phyloP scores from a whole-genome alignment of 37 sponge, comb jelly and placozoan genomes.

The Theonella swinhoei region DNA sequence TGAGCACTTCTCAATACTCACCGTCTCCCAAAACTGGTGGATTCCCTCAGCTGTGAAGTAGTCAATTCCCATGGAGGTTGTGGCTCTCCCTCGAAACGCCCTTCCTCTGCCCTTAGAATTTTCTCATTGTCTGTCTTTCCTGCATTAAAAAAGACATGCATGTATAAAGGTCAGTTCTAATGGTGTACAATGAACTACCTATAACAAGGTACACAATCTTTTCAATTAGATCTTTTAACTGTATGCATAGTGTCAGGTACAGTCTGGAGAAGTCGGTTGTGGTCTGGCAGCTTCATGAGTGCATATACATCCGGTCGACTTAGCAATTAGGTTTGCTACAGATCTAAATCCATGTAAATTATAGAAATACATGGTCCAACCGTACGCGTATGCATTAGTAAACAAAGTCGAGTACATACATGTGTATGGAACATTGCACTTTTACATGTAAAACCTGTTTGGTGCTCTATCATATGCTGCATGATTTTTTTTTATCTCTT shows the following conservation, averaged over 20 bases:
- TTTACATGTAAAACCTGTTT: neutral
- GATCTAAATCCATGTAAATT: neutral
- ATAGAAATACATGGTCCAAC: neutral
- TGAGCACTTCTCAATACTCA: slow-evolving; percentile 2
- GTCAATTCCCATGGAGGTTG: too few species aligned
- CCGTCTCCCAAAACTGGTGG: slow-evolving; percentile 8
- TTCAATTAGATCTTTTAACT: slow-evolving; percentile 27
- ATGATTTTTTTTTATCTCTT: neutral
- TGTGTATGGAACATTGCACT: too few species aligned
- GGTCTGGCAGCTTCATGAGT: slow-evolving; percentile 17
- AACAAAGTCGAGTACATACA: too few species aligned
- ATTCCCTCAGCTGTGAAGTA: too few species aligned
- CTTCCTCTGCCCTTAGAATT: neutral
- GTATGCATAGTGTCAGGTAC: slow-evolving; percentile 40
- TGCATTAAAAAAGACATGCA: neutral
- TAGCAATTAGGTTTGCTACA: neutral
- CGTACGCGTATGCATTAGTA: too few species aligned
- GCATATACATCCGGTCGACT: slow-evolving; percentile 33
- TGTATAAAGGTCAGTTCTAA: neutral
- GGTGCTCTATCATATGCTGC: neutral
- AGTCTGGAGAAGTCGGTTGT: slow-evolving; percentile 9
- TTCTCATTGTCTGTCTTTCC: neutral
- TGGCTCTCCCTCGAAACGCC: neutral
- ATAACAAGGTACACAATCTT: slow-evolving; percentile 18
- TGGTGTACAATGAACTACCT: neutral